phyloP scores from a whole-genome alignment of 1,140 invertebrate species.

The Pachyrhynchus sulphureomaculatus region DNA sequence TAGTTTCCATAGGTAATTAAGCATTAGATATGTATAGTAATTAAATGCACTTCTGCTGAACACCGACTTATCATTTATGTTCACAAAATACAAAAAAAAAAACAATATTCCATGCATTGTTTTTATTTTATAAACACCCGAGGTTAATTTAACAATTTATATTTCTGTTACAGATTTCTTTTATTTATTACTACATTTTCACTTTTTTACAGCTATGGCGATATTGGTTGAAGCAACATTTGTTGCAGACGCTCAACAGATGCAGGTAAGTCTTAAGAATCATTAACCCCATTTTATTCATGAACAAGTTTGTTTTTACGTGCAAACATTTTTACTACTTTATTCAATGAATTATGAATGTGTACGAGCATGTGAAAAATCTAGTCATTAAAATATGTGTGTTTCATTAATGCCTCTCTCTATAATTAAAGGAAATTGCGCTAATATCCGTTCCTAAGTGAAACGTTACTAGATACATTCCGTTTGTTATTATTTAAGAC shows the following conservation, averaged over 20 bases:
- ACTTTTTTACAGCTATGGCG: conserved; percentile 32
- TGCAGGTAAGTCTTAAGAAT: conserved; percentile 24
- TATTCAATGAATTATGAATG: background rate
- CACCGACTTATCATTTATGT: too few species aligned
- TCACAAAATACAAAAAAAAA: too few species aligned
- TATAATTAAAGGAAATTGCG: too few species aligned
- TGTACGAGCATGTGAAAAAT: background rate
- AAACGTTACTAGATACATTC: too few species aligned
- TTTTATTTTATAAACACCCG: background rate
- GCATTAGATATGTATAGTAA: too few species aligned
- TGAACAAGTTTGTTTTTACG: background rate
- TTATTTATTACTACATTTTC: conserved; percentile 23
- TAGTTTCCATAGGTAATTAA: too few species aligned
- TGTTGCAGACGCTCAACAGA: conserved; percentile 20
- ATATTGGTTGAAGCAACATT: conserved; percentile 17
- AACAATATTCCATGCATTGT: too few species aligned
- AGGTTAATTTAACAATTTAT: conserved; percentile 2
- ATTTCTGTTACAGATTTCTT: background rate
- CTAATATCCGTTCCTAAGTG: too few species aligned
- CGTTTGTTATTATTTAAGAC: too few species aligned
- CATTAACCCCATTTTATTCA: conserved; percentile 22
- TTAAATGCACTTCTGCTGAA: too few species aligned
- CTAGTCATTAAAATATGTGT: background rate
- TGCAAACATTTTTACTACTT: background rate
- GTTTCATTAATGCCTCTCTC: background rate